Evolutionary conservation across 2,888 invertebrate species (phyloP).

Genomic region (Leptothorax acervorum): DNA sequence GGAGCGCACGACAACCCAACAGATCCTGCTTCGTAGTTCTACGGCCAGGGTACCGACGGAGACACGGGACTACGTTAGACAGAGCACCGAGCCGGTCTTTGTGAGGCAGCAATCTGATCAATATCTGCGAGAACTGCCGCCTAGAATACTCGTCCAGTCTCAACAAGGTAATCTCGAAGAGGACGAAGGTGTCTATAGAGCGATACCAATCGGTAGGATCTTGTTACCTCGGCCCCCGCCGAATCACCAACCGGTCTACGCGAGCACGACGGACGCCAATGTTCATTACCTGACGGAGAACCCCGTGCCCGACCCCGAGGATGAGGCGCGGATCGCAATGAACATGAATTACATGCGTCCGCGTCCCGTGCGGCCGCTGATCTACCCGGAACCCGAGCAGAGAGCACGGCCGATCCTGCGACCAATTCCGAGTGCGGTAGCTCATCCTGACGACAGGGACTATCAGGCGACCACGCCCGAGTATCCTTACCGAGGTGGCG

Average conservation of each 20-base stretch:
- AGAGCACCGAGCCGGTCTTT: constrained; percentile 79
- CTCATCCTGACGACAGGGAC: constrained; percentile 78
- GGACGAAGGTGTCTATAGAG: constrained; percentile 74
- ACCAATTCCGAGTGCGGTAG: constrained; percentile 67
- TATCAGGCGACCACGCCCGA: constrained; percentile 77
- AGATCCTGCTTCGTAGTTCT: constrained; percentile 76
- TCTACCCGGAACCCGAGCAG: constrained; percentile 75
- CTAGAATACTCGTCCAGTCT: constrained; percentile 76
- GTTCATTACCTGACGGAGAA: constrained; percentile 81
- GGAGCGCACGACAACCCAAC: constrained; percentile 79
- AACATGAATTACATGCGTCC: constrained; percentile 76
- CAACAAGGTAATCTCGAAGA: constrained; percentile 76
- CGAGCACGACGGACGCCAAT: constrained; percentile 79
- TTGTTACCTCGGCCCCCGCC: constrained; percentile 74
- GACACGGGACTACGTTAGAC: constrained; percentile 78
- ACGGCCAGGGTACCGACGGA: constrained; percentile 63
- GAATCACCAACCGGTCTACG: constrained; percentile 76
- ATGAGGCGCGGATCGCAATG: constrained; percentile 73
- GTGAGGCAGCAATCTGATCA: constrained; percentile 79
- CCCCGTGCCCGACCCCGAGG: constrained; percentile 78
- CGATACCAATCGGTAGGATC: constrained; percentile 77
- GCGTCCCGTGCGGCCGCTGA: constrained; percentile 72
- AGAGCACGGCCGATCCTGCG: constrained; percentile 76
- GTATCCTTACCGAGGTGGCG: constrained; percentile 77
- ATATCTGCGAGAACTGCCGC: constrained; percentile 78